phyloP scores from a whole-genome alignment of 2,888 invertebrate species.

The Epinotia nisella region DNA sequence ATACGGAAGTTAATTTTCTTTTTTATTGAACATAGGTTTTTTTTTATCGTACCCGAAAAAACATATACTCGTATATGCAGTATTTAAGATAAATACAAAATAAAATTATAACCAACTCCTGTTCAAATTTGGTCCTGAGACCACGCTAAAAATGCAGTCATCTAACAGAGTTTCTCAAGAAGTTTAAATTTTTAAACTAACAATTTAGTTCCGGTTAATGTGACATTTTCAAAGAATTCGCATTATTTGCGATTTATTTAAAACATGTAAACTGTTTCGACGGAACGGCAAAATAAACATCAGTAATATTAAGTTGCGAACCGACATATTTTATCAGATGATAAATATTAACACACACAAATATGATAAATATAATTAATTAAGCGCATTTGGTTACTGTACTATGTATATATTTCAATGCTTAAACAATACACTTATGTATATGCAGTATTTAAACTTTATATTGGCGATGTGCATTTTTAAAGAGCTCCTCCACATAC shows the following conservation, averaged over 20 bases:
- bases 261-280: too few species aligned
- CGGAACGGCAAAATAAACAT: not conserved
- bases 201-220: too few species aligned
- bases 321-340: conserved; percentile 3
- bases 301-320: not conserved
- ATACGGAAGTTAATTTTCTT: conserved; percentile 6
- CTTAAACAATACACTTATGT: not conserved
- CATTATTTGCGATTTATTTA: too few species aligned
- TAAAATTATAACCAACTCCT: too few species aligned
- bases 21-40: not conserved
- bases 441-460: conserved; percentile 5
- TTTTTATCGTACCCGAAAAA: not conserved
- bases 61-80: too few species aligned
- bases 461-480: not conserved
- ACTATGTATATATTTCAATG: not conserved
- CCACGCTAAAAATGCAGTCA: too few species aligned
- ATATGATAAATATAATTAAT: conserved; percentile 31
- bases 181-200: too few species aligned
- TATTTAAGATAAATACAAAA: too few species aligned
- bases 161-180: too few species aligned
- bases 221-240: too few species aligned
- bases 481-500: too few species aligned
- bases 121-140: too few species aligned
- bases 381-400: conserved; percentile 17
- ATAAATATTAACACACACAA: conserved; percentile 12